Evolutionary conservation across 2,888 invertebrate species (phyloP).

Genomic region (Hirtodrosophila alboralis): DNA sequence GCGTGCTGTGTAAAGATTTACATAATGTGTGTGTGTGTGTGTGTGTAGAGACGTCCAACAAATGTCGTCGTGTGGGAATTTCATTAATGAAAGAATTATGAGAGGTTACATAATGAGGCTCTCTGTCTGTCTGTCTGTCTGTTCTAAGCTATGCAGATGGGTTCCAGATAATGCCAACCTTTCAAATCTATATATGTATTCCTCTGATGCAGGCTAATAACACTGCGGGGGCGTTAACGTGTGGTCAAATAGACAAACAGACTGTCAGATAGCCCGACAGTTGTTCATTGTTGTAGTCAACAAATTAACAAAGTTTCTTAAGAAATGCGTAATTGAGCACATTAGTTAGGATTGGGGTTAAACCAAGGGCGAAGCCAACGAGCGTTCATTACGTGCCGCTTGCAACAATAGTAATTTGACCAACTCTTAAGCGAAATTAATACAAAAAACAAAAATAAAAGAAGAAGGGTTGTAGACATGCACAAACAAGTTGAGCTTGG

Average conservation of each 20-base stretch:
- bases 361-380: constrained; percentile 22
- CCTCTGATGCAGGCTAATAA: constrained; percentile 57
- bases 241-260: constrained; percentile 28
- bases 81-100: constrained; percentile 78
- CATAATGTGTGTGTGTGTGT: constrained; percentile 74
- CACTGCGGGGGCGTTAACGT: constrained; percentile 57
- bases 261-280: not conserved
- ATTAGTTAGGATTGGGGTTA: constrained; percentile 44
- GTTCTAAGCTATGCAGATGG: constrained; percentile 39
- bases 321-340: constrained; percentile 70
- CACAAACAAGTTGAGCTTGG: no score
- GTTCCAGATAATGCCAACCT: constrained; percentile 51
- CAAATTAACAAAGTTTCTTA: constrained; percentile 75
- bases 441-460: constrained; percentile 1
- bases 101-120: constrained; percentile 79
- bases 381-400: constrained; percentile 51
- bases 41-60: constrained; percentile 58
- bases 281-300: constrained; percentile 68
- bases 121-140: constrained; percentile 11
- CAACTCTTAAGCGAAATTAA: constrained; percentile 59
- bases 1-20: constrained; percentile 75
- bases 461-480: not conserved
- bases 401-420: constrained; percentile 69
- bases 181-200: constrained; percentile 19
- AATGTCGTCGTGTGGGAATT: constrained; percentile 72